Conservation (phyloP, 2,797 vertebrate species). For the Sebastolobus altivelis region DNA sequence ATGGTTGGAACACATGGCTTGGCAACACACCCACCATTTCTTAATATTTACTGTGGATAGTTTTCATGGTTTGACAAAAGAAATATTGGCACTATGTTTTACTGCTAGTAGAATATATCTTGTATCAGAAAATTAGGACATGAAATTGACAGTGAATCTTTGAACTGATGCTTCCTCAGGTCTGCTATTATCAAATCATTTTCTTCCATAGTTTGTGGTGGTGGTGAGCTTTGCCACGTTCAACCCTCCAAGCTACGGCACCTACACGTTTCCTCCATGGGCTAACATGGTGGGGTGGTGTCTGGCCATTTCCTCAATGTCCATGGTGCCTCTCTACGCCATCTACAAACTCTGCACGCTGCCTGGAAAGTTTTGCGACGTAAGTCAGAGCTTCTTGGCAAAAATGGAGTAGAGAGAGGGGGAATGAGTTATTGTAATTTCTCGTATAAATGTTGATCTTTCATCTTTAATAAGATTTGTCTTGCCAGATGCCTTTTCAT, state of each 20-base stretch:
- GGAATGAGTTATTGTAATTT: neutral
- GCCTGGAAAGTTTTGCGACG: conserved; percentile 89
- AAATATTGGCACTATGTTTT: neutral
- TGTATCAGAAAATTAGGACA: neutral
- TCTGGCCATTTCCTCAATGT: conserved; percentile 92
- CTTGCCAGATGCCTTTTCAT: neutral
- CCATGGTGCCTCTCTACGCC: conserved; percentile 92
- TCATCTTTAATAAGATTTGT: conserved; percentile 3
- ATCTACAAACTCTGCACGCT: conserved; percentile 91
- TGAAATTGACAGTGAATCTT: neutral
- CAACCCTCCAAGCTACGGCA: conserved; percentile 89
- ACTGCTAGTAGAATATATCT: neutral
- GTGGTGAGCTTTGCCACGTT: conserved; percentile 92
- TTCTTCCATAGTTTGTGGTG: conserved; percentile 88
- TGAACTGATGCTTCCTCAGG: neutral
- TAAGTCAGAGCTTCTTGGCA: conserved; percentile 69
- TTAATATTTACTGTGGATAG: neutral
- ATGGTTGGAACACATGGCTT: neutral
- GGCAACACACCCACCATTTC: neutral
- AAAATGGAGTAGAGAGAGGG: neutral
- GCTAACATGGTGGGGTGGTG: conserved; percentile 91
- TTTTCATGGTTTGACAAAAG: neutral
- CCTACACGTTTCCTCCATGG: conserved; percentile 90
- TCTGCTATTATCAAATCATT: neutral
- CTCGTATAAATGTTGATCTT: neutral